Conservation (phyloP, 2,113 vertebrate genomes). For the Mormyrus iriodes region DNA sequence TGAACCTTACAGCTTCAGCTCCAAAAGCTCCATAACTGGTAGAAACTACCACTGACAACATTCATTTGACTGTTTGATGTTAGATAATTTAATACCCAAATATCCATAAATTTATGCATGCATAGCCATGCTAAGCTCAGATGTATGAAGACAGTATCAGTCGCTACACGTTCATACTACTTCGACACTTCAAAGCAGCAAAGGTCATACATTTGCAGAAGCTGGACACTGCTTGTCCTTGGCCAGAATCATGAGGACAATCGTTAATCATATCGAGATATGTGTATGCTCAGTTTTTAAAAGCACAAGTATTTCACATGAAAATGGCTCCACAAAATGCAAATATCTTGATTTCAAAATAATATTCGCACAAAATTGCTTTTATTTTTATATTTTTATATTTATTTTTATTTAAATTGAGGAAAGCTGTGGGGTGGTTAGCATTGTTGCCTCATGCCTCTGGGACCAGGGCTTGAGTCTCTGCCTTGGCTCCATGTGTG, state of each 20-base stretch:
- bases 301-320: background rate
- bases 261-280: background rate
- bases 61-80: background rate
- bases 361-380: too few species aligned
- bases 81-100: background rate
- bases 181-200: background rate
- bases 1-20: background rate
- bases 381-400: background rate
- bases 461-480: background rate
- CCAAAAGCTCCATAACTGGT: background rate
- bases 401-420: background rate
- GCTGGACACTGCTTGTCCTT: background rate
- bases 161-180: background rate
- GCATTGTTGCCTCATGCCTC: background rate
- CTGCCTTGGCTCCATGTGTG: background rate
- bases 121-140: background rate
- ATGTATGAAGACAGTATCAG: background rate
- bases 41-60: background rate
- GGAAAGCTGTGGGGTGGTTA: background rate
- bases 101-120: background rate
- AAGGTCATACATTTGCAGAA: background rate
- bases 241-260: background rate
- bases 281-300: background rate
- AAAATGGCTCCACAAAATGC: background rate
- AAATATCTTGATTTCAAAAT: background rate